These are phyloP conservation scores for Ichneumoninae sp. DNA, from an alignment of 2,888 invertebrate species.

Conservation along the genomic window DNA sequence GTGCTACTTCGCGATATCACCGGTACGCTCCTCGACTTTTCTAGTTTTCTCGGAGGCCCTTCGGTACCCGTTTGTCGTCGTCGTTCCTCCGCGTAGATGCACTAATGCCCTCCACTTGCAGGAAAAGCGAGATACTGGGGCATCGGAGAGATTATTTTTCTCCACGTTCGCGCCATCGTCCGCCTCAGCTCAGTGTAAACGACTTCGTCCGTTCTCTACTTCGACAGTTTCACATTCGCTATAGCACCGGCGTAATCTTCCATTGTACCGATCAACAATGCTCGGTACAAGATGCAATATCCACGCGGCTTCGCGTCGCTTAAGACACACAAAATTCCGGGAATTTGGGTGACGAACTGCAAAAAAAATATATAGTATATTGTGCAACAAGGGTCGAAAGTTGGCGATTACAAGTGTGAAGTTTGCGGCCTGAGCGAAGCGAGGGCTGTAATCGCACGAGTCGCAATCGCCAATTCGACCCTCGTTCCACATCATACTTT, in stretches of 20 bases:
- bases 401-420: too few relatives aligned
- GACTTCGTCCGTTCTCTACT: constrained; percentile 1
- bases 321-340: neutral
- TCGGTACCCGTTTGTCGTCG: neutral
- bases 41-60: constrained; percentile 27
- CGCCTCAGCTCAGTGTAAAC: neutral
- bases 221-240: constrained; percentile 2
- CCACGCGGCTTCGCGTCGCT: too few relatives aligned
- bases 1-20: constrained; percentile 27
- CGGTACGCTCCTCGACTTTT: constrained; percentile 35
- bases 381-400: too few relatives aligned
- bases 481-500: too few relatives aligned
- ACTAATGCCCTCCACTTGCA: neutral
- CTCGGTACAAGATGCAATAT: neutral
- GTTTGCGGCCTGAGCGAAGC: too few relatives aligned
- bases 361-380: too few relatives aligned
- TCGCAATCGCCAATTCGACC: too few relatives aligned
- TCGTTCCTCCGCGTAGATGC: neutral
- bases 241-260: neutral
- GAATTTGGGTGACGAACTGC: too few relatives aligned
- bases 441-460: too few relatives aligned
- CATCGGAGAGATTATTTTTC: neutral
- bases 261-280: constrained; percentile 4
- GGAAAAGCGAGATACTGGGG: neutral
- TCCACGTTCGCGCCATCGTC: neutral